phyloP scores from a whole-genome alignment of 2,888 invertebrate species.

The Crioceris asparagi region DNA sequence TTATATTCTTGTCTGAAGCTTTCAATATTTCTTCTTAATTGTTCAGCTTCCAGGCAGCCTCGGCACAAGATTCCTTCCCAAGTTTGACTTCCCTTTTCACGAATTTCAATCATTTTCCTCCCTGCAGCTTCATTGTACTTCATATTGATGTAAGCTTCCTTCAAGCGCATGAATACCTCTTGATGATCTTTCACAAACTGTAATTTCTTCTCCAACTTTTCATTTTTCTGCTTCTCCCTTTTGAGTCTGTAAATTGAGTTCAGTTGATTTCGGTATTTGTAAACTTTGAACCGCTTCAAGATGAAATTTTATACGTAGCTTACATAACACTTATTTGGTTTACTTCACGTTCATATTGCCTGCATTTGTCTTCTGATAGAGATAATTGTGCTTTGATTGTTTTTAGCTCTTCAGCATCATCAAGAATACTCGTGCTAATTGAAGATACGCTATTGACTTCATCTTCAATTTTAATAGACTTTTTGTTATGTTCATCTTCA shows the following conservation, averaged over 20 bases:
- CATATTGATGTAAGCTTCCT: constrained; percentile 30
- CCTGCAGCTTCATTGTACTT: constrained; percentile 30
- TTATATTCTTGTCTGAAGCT: constrained; percentile 18
- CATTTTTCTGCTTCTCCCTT: constrained; percentile 23
- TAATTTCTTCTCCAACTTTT: constrained; percentile 28
- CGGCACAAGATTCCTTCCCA: constrained; percentile 27
- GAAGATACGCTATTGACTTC: constrained; percentile 17
- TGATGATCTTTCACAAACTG: constrained; percentile 32
- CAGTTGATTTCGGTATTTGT: not conserved
- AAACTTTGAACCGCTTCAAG: not conserved
- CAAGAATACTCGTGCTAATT: constrained; percentile 21
- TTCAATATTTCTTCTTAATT: constrained; percentile 23
- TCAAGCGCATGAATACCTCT: constrained; percentile 28
- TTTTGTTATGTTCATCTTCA: no score
- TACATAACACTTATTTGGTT: constrained; percentile 21
- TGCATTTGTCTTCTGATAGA: constrained; percentile 21
- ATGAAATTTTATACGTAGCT: not conserved
- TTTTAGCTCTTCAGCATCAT: constrained; percentile 21
- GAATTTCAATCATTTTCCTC: constrained; percentile 27
- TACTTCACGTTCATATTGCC: constrained; percentile 23
- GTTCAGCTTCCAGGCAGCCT: constrained; percentile 24
- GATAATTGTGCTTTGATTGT: constrained; percentile 20
- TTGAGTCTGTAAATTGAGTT: constrained; percentile 24
- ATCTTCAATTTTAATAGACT: no score
- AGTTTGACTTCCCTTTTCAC: constrained; percentile 29